Percentiles rank a stretch among this genome's conserved stretches.
Conservation (phyloP, 1,140 invertebrate genomes). For the Eriosoma lanigerum region DNA sequence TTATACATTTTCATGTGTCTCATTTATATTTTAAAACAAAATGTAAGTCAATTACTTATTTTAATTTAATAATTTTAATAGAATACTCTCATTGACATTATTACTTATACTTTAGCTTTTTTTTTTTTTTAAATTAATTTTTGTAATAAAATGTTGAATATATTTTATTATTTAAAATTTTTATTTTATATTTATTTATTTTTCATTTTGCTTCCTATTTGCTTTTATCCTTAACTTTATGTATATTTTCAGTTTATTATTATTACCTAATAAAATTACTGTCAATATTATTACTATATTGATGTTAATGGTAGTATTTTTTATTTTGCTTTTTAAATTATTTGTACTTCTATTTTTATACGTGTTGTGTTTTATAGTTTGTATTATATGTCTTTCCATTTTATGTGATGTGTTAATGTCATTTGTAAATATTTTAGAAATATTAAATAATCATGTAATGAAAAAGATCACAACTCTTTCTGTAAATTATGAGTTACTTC, state of each 20-base stretch:
- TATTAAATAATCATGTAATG: too few relatives aligned
- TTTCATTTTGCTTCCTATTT: conserved; percentile 1
- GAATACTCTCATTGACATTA: conserved; percentile 4
- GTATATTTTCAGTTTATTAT: not conserved
- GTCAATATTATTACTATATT: not conserved
- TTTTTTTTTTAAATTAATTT: not conserved
- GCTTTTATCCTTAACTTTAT: not conserved
- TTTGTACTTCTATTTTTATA: not conserved
- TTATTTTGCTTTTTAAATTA: not conserved
- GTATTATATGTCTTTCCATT: too few relatives aligned
- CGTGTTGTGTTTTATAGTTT: conserved; percentile 6
- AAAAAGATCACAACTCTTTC: too few relatives aligned
- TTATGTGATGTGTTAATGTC: not conserved
- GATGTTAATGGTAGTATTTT: not conserved
- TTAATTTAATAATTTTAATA: not conserved
- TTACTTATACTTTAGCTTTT: not conserved
- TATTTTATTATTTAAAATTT: conserved; percentile 14
- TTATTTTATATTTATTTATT: not conserved
- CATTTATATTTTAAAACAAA: not conserved
- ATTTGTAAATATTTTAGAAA: not conserved
- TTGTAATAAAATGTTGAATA: conserved; percentile 11
- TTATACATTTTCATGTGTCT: not conserved
- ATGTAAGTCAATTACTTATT: not conserved
- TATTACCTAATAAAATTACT: not conserved
- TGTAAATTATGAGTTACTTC: too few relatives aligned